Percentiles rank a stretch among this genome's conserved stretches.
These are phyloP conservation scores for Seira ritae DNA, from an alignment of 2,888 invertebrate species.

Conservation along the genomic window DNA sequence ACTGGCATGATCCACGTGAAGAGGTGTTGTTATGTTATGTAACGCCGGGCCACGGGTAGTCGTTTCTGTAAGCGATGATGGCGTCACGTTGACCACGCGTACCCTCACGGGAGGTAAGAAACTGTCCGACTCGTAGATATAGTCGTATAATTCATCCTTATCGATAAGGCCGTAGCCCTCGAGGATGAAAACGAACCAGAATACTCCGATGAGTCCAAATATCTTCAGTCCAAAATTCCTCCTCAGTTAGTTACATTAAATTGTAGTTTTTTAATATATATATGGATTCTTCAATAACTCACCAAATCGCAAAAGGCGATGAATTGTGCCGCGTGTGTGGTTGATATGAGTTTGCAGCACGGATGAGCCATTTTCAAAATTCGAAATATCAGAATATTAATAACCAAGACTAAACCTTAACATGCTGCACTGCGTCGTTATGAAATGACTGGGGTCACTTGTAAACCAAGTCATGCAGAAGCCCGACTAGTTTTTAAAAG, in stretches of 20 bases:
- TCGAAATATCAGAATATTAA: too few relatives aligned
- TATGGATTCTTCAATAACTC: neutral
- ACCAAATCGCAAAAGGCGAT: constrained; percentile 58
- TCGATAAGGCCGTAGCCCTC: constrained; percentile 52
- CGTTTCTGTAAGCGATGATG: neutral
- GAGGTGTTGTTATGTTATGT: neutral
- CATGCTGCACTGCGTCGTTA: too few relatives aligned
- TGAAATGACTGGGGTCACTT: too few relatives aligned
- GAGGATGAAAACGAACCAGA: constrained; percentile 59
- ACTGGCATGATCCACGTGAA: neutral
- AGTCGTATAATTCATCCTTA: neutral
- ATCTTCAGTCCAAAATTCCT: constrained; percentile 32
- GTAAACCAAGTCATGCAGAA: too few relatives aligned
- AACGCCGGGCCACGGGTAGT: too few relatives aligned
- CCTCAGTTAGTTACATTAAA: neutral
- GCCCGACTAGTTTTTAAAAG: too few relatives aligned
- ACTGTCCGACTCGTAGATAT: neutral
- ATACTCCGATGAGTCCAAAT: constrained; percentile 55
- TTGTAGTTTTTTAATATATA: neutral
- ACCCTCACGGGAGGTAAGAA: neutral
- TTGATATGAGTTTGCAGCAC: constrained; percentile 12
- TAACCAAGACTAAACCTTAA: too few relatives aligned
- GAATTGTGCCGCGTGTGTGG: constrained; percentile 41
- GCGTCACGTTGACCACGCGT: neutral
- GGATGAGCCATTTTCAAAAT: constrained; percentile 11